Evolutionary conservation across 2,888 invertebrate genomes (phyloP).

Genomic region (Acanthoscelides obtectus): DNA sequence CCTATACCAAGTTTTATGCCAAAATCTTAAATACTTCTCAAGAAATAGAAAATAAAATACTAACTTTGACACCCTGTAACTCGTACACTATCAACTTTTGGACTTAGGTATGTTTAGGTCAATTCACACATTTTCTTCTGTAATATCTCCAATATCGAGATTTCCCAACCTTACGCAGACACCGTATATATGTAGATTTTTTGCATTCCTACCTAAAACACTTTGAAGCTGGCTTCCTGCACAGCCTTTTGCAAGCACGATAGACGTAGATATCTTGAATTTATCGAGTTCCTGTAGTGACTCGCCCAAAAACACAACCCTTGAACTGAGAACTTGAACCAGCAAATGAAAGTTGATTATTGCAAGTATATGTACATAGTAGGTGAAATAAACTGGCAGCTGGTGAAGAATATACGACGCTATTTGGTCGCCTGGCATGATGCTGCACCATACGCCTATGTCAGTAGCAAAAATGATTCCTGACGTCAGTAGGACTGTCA

Average conservation of each 20-base stretch:
- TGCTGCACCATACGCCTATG: background rate
- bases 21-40: too few relatives aligned
- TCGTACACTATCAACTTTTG: too few relatives aligned
- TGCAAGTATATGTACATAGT: background rate
- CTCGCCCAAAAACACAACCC: background rate
- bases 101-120: too few relatives aligned
- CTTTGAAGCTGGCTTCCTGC: background rate
- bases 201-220: background rate
- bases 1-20: too few relatives aligned
- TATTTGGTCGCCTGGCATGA: background rate
- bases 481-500: background rate
- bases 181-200: background rate
- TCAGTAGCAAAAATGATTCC: background rate
- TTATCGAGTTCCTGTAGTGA: background rate
- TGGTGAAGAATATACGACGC: background rate
- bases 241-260: background rate
- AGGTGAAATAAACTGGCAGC: background rate
- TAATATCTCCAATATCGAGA: too few relatives aligned
- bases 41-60: too few relatives aligned
- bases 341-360: background rate
- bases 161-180: too few relatives aligned
- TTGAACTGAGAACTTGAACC: background rate
- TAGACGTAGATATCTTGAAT: background rate
- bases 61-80: too few relatives aligned
- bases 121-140: too few relatives aligned